These are phyloP conservation scores for Cyprinella venusta DNA, from an alignment of 2,797 vertebrate species.

Conservation along the genomic window DNA sequence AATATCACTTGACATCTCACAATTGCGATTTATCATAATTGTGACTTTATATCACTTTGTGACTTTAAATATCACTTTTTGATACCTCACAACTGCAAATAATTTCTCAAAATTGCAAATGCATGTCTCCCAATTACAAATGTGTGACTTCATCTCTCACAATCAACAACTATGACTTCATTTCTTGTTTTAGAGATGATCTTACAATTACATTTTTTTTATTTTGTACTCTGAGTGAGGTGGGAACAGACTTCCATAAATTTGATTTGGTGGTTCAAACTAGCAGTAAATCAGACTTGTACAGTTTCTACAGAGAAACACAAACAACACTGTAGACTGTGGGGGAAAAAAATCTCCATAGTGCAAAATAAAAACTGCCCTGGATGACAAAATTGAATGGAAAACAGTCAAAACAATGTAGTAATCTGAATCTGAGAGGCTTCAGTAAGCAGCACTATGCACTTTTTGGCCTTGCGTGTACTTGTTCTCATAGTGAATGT, in stretches of 20 bases:
- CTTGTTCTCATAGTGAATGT: background rate
- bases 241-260: conserved; percentile 24
- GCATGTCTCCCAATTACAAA: background rate
- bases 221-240: background rate
- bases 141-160: background rate
- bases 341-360: background rate
- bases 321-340: conserved; percentile 6
- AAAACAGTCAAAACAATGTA: conserved; percentile 16
- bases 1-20: background rate
- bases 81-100: background rate
- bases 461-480: background rate
- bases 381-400: background rate
- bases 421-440: conserved; percentile 23
- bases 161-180: background rate
- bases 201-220: background rate
- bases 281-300: conserved; percentile 7
- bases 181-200: background rate
- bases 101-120: no score
- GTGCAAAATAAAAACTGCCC: conserved; percentile 5
- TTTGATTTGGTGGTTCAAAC: conserved; percentile 19
- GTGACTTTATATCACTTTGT: background rate
- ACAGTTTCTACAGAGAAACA: background rate
- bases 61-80: background rate
- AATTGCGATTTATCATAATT: background rate
- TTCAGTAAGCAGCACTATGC: conserved; percentile 8